These are phyloP conservation scores for Agrotis puta DNA, from an alignment of 2,888 invertebrate species.

Conservation along the genomic window DNA sequence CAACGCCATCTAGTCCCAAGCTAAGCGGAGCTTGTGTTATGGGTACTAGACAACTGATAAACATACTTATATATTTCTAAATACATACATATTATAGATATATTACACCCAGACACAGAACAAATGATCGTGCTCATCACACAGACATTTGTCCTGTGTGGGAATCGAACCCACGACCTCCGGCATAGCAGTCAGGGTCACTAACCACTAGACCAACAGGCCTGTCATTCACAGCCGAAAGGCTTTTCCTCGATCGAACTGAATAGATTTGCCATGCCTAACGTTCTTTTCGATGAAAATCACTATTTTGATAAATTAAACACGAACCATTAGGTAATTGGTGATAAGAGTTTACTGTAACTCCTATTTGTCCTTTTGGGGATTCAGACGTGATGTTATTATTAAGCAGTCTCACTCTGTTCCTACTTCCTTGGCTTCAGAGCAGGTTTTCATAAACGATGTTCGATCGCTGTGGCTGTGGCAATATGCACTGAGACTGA, in stretches of 20 bases:
- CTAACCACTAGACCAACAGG: no score
- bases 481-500: no score
- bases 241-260: background rate
- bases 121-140: no score
- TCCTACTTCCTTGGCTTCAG: background rate
- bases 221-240: conserved; percentile 4
- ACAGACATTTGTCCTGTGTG: no score
- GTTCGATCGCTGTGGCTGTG: background rate
- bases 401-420: background rate
- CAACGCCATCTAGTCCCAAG: no score
- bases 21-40: no score
- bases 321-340: background rate
- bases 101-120: no score
- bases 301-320: background rate
- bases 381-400: background rate
- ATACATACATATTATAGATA: no score
- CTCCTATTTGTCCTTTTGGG: background rate
- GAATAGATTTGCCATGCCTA: background rate
- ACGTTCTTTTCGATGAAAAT: background rate
- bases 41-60: no score
- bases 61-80: no score
- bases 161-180: no score
- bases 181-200: no score
- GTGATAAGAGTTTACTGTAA: background rate
- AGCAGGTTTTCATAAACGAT: background rate